Conservation (phyloP, 2,888 invertebrate species). For the Abrostola triplasia region DNA sequence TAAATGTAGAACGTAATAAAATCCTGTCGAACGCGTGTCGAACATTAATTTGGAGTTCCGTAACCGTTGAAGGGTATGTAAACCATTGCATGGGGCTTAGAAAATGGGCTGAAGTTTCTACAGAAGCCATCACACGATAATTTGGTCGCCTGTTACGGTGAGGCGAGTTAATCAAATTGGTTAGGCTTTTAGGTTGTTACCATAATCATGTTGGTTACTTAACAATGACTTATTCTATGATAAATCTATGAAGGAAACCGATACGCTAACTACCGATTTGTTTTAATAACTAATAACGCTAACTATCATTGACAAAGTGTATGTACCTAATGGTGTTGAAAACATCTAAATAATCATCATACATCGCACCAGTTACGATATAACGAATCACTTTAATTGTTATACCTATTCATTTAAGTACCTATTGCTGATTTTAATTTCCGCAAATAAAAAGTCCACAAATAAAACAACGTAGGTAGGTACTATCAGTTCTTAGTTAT, state of each 20-base stretch:
- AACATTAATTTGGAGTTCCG: not conserved
- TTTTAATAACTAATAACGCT: too few species aligned
- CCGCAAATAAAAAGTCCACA: too few species aligned
- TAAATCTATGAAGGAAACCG: too few species aligned
- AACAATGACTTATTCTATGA: not conserved
- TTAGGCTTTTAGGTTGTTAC: not conserved
- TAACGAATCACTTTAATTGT: too few species aligned
- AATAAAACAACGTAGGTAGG: too few species aligned
- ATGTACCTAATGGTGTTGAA: too few species aligned
- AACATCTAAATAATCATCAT: too few species aligned
- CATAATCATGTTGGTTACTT: not conserved
- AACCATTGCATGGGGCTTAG: not conserved
- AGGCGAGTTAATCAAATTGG: slow-evolving; percentile 1
- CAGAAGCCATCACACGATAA: slow-evolving; percentile 7
- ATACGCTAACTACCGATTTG: too few species aligned
- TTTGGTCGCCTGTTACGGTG: slow-evolving; percentile 1
- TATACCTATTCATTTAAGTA: too few species aligned
- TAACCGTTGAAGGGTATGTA: not conserved
- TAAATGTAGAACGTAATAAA: not conserved
- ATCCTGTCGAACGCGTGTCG: slow-evolving; percentile 1
- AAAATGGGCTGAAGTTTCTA: not conserved
- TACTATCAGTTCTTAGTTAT: not conserved
- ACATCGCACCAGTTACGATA: too few species aligned
- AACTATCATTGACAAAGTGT: too few species aligned
- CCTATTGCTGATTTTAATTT: too few species aligned